Evolutionary conservation across 2,888 invertebrate species (phyloP).

Genomic region (Platycnemis pennipes): DNA sequence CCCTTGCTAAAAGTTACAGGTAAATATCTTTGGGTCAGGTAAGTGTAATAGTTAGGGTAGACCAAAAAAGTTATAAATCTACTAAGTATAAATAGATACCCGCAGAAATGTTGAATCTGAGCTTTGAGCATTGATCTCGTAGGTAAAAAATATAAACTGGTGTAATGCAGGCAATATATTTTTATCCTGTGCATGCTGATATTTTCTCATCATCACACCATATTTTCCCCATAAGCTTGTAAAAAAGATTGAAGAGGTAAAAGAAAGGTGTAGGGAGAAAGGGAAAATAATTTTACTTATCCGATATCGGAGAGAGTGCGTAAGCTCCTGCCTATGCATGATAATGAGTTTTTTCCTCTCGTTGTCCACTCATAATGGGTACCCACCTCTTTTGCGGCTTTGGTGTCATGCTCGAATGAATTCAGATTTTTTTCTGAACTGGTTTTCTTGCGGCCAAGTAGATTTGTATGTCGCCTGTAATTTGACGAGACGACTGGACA

Average conservation of each 20-base stretch:
- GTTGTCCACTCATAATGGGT: not conserved
- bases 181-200: no score
- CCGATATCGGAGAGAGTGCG: not conserved
- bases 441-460: not conserved
- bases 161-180: no score
- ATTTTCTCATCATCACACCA: no score
- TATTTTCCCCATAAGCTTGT: not conserved
- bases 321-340: not conserved
- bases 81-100: no score
- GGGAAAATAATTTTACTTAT: not conserved
- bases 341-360: not conserved
- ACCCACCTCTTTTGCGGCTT: not conserved
- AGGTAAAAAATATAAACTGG: no score
- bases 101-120: no score
- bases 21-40: no score
- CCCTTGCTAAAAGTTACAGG: no score
- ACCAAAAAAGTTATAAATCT: no score
- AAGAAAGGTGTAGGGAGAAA: not conserved
- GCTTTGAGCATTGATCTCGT: no score
- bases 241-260: not conserved
- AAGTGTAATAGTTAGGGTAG: no score
- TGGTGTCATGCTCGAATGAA: not conserved
- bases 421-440: not conserved
- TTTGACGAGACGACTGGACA: not conserved
- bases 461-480: constrained; percentile 7